A percentile compares a stretch with the other conserved stretches of the same genome.
These are phyloP conservation scores for Steinernema khuongi DNA, from an alignment of 1,140 invertebrate genomes.

Conservation along the genomic window DNA sequence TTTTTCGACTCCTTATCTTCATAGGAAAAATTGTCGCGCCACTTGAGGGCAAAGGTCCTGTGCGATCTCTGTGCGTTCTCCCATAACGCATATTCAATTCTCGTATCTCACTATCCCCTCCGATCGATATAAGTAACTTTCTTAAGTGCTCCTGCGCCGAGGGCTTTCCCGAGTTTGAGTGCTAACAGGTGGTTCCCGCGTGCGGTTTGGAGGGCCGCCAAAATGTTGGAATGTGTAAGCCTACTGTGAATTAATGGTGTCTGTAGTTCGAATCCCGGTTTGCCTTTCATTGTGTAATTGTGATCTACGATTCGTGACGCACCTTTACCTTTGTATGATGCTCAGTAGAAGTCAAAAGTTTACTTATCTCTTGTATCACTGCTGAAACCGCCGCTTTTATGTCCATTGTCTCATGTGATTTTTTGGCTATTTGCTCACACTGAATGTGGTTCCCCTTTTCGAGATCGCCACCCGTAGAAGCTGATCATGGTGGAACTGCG, in stretches of 20 bases:
- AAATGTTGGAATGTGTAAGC: too few relatives aligned
- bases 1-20: too few relatives aligned
- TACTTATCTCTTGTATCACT: not conserved
- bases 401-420: too few relatives aligned
- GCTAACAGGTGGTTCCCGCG: not conserved
- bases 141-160: not conserved
- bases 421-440: too few relatives aligned
- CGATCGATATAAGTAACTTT: not conserved
- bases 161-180: not conserved
- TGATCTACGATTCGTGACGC: too few relatives aligned
- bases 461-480: not conserved
- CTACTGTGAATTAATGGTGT: too few relatives aligned
- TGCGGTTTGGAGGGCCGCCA: not conserved
- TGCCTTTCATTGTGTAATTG: too few relatives aligned
- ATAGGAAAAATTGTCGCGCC: not conserved
- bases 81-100: not conserved
- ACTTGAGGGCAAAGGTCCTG: not conserved
- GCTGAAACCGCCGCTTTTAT: too few relatives aligned
- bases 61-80: slow-evolving; percentile 5
- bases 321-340: too few relatives aligned
- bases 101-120: not conserved
- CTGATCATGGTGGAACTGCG: not conserved
- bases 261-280: too few relatives aligned
- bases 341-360: not conserved
- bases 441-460: too few relatives aligned